Percentiles rank a stretch among this genome's conserved stretches.
These are phyloP conservation scores for Pterostichus niger DNA, from an alignment of 2,888 invertebrate genomes.

Conservation along the genomic window DNA sequence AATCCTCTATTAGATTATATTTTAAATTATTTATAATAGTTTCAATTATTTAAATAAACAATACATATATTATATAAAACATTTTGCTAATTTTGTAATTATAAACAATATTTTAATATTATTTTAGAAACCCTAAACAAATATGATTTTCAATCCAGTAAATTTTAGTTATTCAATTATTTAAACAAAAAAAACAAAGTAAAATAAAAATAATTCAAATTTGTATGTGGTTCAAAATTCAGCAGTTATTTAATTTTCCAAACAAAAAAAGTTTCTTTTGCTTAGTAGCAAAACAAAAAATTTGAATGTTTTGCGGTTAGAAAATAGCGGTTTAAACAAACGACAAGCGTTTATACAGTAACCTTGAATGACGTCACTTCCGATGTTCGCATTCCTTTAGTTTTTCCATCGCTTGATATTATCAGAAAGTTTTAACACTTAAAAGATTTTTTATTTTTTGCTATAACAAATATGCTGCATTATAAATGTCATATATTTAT, in stretches of 20 bases:
- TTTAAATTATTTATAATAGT: neutral
- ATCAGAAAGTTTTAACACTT: conserved; percentile 42
- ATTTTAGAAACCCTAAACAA: too few relatives aligned
- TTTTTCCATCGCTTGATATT: conserved; percentile 31
- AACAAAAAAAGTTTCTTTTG: neutral
- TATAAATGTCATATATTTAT: neutral
- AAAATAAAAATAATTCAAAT: too few relatives aligned
- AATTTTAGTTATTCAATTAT: neutral
- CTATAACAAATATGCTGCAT: neutral
- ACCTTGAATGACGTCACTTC: conserved; percentile 65
- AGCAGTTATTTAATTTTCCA: conserved; percentile 25
- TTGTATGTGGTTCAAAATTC: neutral
- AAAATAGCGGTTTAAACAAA: conserved; percentile 60
- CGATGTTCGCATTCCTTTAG: conserved; percentile 64
- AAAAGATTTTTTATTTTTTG: conserved; percentile 13
- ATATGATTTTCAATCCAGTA: neutral
- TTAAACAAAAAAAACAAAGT: too few relatives aligned
- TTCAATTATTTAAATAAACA: neutral
- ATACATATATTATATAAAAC: too few relatives aligned
- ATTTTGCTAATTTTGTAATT: too few relatives aligned
- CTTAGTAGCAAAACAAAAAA: conserved; percentile 12
- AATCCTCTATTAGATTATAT: neutral
- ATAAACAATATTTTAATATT: too few relatives aligned
- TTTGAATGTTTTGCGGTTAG: conserved; percentile 61
- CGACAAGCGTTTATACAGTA: conserved; percentile 46